phyloP scores from a whole-genome alignment of 2,888 invertebrate genomes.

The Andrena dorsata region DNA sequence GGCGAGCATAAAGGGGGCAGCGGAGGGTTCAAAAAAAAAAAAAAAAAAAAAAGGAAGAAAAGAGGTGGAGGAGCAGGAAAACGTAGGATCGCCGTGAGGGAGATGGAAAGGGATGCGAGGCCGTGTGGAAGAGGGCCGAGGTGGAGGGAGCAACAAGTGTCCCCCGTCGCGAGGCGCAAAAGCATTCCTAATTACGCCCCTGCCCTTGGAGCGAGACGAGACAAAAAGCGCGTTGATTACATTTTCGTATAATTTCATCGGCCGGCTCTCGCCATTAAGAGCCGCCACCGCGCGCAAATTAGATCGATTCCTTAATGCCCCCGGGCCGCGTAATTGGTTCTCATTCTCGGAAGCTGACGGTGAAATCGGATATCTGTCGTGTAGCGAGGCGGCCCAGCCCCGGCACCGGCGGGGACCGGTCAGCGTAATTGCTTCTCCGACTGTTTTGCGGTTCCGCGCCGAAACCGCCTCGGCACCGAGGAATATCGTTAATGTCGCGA shows the following conservation, averaged over 20 bases:
- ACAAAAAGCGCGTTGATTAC: slow-evolving; percentile 84
- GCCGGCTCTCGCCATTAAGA: slow-evolving; percentile 74
- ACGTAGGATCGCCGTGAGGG: slow-evolving; percentile 18
- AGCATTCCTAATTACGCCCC: slow-evolving; percentile 84
- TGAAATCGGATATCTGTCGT: slow-evolving; percentile 77
- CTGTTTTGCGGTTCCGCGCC: slow-evolving; percentile 69
- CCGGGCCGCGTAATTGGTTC: slow-evolving; percentile 78
- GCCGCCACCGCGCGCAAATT: slow-evolving; percentile 74
- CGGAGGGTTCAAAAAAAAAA: slow-evolving; percentile 39
- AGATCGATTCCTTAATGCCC: slow-evolving; percentile 79
- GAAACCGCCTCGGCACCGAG: slow-evolving; percentile 38
- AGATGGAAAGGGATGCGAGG: slow-evolving; percentile 13
- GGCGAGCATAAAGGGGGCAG: slow-evolving; percentile 63
- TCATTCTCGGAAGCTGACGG: slow-evolving; percentile 76
- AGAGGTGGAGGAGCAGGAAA: slow-evolving; percentile 13
- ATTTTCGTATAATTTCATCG: slow-evolving; percentile 83
- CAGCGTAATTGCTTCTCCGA: slow-evolving; percentile 73
- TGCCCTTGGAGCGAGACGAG: slow-evolving; percentile 81
- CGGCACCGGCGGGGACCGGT: slow-evolving; percentile 43
- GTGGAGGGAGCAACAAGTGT: slow-evolving; percentile 81
- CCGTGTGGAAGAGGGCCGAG: slow-evolving; percentile 58
- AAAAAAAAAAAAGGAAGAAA: slow-evolving; percentile 21
- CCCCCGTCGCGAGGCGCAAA: slow-evolving; percentile 83
- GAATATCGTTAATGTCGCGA: slow-evolving; percentile 71
- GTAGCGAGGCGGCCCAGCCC: slow-evolving; percentile 46